Conservation (phyloP, 2,113 vertebrate species). For the Pelvicachromis taeniatus region DNA sequence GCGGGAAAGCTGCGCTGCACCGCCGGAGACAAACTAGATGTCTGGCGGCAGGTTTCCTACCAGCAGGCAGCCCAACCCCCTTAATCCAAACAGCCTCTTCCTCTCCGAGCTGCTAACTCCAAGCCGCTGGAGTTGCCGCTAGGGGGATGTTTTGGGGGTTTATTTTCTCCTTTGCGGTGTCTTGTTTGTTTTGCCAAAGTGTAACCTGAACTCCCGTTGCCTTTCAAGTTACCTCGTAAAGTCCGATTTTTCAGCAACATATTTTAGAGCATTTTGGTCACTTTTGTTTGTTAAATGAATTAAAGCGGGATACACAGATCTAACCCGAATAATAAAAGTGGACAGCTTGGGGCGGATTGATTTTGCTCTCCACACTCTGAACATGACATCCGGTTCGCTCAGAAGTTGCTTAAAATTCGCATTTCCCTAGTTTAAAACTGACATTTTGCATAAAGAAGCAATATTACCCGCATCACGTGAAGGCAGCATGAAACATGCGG, state of each 20-base stretch:
- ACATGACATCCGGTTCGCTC: no score
- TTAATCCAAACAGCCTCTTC: slow-evolving; percentile 48
- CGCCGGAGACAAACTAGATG: slow-evolving; percentile 40
- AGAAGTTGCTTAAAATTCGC: neutral
- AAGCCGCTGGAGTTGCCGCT: slow-evolving; percentile 27
- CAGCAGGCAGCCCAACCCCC: slow-evolving; percentile 65
- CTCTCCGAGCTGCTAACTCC: neutral
- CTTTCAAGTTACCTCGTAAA: neutral
- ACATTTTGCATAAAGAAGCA: neutral
- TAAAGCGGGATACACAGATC: neutral
- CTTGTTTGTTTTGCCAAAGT: slow-evolving; percentile 33
- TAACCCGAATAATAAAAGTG: neutral
- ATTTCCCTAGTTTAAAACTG: neutral
- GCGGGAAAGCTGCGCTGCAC: slow-evolving; percentile 45
- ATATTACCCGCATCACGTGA: neutral
- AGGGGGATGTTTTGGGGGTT: neutral
- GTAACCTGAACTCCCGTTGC: slow-evolving; percentile 12
- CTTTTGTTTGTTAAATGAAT: neutral
- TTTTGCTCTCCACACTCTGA: neutral
- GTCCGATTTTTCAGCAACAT: neutral
- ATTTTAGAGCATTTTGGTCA: neutral
- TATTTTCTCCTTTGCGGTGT: neutral
- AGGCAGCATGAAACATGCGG: neutral
- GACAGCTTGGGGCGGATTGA: neutral
- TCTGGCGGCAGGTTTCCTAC: slow-evolving; percentile 48